Conservation (phyloP, 2,113 vertebrate species). For the Phyllostomus hastatus region DNA sequence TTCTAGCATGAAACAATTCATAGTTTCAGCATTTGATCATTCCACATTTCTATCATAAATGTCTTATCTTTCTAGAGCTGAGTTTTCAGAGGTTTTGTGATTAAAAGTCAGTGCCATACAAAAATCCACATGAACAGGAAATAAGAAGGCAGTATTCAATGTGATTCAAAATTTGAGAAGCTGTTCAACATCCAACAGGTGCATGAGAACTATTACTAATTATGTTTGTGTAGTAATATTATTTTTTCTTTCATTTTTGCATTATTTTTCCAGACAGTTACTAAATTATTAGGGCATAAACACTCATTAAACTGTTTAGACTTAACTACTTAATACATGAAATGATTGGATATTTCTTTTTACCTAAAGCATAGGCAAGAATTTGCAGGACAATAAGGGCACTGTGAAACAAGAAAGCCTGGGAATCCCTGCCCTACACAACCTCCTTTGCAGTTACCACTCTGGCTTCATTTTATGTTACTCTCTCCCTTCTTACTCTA, state of each 20-base stretch:
- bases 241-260: neutral
- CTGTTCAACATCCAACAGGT: neutral
- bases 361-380: neutral
- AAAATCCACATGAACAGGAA: neutral
- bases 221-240: neutral
- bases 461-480: neutral
- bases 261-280: neutral
- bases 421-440: neutral
- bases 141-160: neutral
- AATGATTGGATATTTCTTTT: neutral
- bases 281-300: neutral
- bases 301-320: neutral
- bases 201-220: neutral
- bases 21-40: neutral
- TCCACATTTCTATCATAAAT: neutral
- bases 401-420: neutral
- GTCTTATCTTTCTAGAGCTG: neutral
- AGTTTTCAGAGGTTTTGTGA: neutral
- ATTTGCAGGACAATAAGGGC: neutral
- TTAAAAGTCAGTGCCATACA: neutral
- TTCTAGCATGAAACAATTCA: neutral
- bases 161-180: neutral
- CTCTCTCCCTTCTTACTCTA: neutral
- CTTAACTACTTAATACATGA: neutral
- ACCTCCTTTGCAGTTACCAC: neutral